Base-by-base conservation (phyloP, 2,888 invertebrate species). In the Schizotus pectinicornis region DNA sequence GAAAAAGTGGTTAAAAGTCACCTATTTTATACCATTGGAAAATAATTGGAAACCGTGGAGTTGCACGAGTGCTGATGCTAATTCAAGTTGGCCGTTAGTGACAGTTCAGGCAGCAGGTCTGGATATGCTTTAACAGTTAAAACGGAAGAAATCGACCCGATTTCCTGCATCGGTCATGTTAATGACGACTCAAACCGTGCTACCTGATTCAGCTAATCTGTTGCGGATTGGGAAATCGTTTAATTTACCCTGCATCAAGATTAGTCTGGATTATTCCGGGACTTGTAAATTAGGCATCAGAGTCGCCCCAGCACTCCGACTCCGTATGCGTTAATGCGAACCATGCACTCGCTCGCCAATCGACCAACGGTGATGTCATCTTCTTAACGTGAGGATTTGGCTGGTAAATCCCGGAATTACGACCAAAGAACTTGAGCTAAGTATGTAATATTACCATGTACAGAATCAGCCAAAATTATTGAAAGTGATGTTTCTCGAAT, bases 141-240 rank as follows among this genome's bases (percentile, higher is more conserved):
- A 56, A 55, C 48, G 56, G 43, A 61, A 57, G 58, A 59, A 61
- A 65, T 62, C 57, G 53, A 46, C 56, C 59, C 59, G 61, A 67
- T 63, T 63, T 61, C 54, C 62, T 57, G 59, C 50, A 57, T 57
- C 59, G 51, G 59, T 56, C 43, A 43, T 56, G 59, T 64, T 61
- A 64, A 55, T 59, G 49, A 56, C 47, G 41, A 38, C 35, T 48
- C 54, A 55, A 61, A 65, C 48, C 58, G 48, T 57, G 56, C 50
- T 63, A 65, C 63, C 65, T 63, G 61, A 56, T 61, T 57, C 58
- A 37, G 54, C 52, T 59, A 64, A 62, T 51, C 56, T 56, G 56
- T 57, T 50, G 49, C 48, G 56, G 59, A 46, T 55, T 49, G 56
- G 51, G 51, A 60, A 60, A 56, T 58, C 53, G 56, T 58, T 59